Conservation (phyloP, 2,888 invertebrate genomes). For the Elegia similella region DNA sequence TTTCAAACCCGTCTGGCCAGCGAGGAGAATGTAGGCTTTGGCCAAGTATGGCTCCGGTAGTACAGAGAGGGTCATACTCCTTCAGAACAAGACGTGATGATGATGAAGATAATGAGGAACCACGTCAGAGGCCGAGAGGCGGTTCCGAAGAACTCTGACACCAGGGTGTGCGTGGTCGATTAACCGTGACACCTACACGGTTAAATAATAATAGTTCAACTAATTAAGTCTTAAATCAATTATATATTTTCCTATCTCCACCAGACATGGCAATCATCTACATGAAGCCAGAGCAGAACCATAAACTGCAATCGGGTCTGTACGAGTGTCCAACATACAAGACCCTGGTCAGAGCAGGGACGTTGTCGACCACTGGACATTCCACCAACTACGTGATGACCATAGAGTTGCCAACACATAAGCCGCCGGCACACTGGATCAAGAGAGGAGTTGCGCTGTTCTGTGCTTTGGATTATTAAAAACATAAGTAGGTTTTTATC, state of each 20-base stretch:
- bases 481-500: not conserved
- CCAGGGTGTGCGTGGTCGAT: too few species aligned
- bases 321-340: slow-evolving; percentile 90
- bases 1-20: too few species aligned
- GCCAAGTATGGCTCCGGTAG: too few species aligned
- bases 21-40: too few species aligned
- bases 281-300: slow-evolving; percentile 85
- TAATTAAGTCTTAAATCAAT: not conserved
- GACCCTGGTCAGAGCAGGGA: slow-evolving; percentile 87
- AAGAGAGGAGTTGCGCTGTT: slow-evolving; percentile 89
- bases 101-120: too few species aligned
- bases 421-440: slow-evolving; percentile 87
- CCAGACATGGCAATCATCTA: slow-evolving; percentile 86
- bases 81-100: too few species aligned
- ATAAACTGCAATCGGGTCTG: slow-evolving; percentile 66
- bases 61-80: too few species aligned
- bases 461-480: slow-evolving; percentile 84
- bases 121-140: too few species aligned
- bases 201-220: too few species aligned
- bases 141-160: too few species aligned
- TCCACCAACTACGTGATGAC: slow-evolving; percentile 92
- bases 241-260: slow-evolving; percentile 13
- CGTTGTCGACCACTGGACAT: slow-evolving; percentile 90
- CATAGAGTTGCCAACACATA: slow-evolving; percentile 84
- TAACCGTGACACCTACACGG: too few species aligned